Evolutionary conservation across 2,888 invertebrate genomes (phyloP).

Genomic region (Drosophila nr. perissopoda): DNA sequence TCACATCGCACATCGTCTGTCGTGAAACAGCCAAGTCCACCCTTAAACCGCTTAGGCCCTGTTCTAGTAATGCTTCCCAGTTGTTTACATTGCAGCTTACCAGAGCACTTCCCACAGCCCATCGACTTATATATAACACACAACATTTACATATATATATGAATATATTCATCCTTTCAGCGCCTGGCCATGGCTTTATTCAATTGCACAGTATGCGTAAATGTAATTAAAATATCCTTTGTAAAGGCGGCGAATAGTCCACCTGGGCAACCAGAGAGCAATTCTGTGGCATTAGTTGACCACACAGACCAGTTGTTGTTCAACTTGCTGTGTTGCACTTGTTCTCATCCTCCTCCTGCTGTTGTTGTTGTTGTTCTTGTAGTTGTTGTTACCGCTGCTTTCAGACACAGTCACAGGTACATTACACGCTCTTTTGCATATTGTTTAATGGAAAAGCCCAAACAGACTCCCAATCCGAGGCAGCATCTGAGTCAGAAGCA

Average conservation of each 20-base stretch:
- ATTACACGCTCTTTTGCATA: conserved; percentile 78
- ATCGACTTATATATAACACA: neutral
- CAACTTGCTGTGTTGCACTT: conserved; percentile 21
- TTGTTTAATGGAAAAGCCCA: conserved; percentile 61
- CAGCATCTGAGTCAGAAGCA: conserved; percentile 26
- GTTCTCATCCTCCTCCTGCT: neutral
- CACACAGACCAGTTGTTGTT: conserved; percentile 56
- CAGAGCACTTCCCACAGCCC: conserved; percentile 13
- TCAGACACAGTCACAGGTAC: conserved; percentile 50
- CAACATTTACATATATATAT: neutral
- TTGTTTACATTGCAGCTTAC: conserved; percentile 74
- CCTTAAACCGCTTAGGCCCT: conserved; percentile 52
- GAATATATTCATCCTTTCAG: neutral
- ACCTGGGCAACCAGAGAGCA: conserved; percentile 61
- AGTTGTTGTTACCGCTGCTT: conserved; percentile 22
- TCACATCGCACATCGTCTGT: conserved; percentile 32
- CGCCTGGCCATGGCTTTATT: conserved; percentile 55
- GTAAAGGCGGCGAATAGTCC: conserved; percentile 69
- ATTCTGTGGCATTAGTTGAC: conserved; percentile 75
- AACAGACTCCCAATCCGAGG: conserved; percentile 28
- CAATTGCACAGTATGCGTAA: conserved; percentile 78
- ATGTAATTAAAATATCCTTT: conserved; percentile 78
- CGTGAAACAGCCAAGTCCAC: conserved; percentile 18
- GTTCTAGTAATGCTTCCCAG: conserved; percentile 67
- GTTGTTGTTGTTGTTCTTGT: conserved; percentile 13